Conservation (phyloP, 2,113 vertebrate genomes). For the Scalopus aquaticus region DNA sequence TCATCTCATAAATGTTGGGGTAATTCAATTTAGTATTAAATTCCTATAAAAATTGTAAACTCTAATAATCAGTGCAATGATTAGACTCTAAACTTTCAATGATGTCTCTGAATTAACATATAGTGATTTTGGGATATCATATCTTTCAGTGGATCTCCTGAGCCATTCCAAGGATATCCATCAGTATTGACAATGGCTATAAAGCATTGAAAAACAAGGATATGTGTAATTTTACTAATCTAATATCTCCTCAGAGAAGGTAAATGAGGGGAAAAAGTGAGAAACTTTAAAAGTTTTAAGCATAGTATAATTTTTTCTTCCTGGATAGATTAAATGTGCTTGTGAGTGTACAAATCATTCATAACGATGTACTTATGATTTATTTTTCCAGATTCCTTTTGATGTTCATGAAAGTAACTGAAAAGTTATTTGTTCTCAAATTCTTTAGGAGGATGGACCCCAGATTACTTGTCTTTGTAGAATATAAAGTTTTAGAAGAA, state of each 20-base stretch:
- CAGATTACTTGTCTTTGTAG: background rate
- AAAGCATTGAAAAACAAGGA: background rate
- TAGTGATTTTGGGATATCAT: background rate
- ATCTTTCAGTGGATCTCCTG: background rate
- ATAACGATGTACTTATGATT: background rate
- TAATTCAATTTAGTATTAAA: background rate
- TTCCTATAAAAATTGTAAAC: background rate
- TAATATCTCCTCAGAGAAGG: background rate
- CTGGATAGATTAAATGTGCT: background rate
- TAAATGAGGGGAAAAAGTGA: background rate
- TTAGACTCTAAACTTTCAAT: background rate
- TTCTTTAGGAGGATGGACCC: background rate
- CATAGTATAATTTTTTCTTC: background rate
- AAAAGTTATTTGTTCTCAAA: background rate
- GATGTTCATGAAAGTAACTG: background rate
- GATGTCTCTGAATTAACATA: background rate
- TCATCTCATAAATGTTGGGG: background rate
- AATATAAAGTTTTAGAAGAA: background rate
- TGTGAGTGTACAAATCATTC: background rate
- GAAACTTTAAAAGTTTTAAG: background rate
- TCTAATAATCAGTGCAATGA: background rate
- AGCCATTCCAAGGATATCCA: background rate
- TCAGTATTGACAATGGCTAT: background rate
- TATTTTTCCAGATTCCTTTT: background rate
- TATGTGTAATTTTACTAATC: background rate